These are phyloP conservation scores for Stegostoma tigrinum DNA, from an alignment of 2,113 vertebrate species.

Conservation along the genomic window DNA sequence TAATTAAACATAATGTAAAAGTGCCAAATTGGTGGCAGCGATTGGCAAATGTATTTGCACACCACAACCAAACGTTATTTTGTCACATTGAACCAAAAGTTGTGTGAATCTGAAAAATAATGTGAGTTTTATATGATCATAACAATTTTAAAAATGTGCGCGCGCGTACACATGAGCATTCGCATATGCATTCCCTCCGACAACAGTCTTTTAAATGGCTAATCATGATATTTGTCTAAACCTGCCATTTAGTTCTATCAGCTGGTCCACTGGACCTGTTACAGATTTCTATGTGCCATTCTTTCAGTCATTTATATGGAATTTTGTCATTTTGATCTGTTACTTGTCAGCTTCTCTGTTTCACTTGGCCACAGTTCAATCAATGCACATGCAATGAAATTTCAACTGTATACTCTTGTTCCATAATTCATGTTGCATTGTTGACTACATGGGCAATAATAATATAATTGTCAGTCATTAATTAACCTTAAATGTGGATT, in stretches of 20 bases:
- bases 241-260: neutral
- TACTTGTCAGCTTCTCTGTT: neutral
- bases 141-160: neutral
- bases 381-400: neutral
- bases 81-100: neutral
- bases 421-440: neutral
- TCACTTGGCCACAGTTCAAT: neutral
- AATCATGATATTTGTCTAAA: neutral
- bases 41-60: neutral
- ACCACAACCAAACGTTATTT: neutral
- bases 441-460: neutral
- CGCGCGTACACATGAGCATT: too few species aligned
- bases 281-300: neutral
- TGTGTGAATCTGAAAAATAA: neutral
- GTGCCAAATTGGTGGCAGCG: neutral
- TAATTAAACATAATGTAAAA: neutral
- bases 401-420: neutral
- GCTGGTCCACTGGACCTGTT: neutral
- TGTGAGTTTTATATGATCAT: neutral
- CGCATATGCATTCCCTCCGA: neutral
- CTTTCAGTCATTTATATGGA: neutral
- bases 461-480: neutral
- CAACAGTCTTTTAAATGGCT: neutral
- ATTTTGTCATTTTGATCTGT: neutral
- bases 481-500: neutral